Conservation (phyloP, 2,113 vertebrate genomes). For the Periophthalmodon schlosseri region DNA sequence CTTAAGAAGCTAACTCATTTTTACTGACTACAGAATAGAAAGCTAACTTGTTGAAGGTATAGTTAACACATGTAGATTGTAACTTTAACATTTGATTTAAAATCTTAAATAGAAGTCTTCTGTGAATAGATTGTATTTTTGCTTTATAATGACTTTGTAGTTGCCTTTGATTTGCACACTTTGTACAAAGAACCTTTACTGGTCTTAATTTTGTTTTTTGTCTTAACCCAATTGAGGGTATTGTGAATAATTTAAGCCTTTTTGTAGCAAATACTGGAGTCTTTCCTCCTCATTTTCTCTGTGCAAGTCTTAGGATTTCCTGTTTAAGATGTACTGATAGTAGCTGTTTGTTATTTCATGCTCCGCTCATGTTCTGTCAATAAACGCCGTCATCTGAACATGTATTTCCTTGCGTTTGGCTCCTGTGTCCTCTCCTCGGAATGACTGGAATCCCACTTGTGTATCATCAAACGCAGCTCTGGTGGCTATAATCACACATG, state of each 20-base stretch:
- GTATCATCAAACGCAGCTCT: constrained; percentile 29
- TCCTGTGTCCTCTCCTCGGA: constrained; percentile 18
- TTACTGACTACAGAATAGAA: constrained; percentile 31
- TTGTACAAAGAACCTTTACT: constrained; percentile 56
- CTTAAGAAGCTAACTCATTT: constrained; percentile 26
- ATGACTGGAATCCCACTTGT: constrained; percentile 41
- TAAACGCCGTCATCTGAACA: constrained; percentile 52
- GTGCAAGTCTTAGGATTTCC: constrained; percentile 30
- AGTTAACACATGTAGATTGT: constrained; percentile 27
- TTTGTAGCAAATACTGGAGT: constrained; percentile 59
- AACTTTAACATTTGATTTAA: constrained; percentile 28
- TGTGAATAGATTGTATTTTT: constrained; percentile 59
- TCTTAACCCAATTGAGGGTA: constrained; percentile 47
- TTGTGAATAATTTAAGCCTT: constrained; percentile 60
- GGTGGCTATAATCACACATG: constrained; percentile 44
- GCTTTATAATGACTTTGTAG: constrained; percentile 56
- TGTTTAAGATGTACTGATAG: constrained; percentile 23
- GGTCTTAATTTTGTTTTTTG: constrained; percentile 71
- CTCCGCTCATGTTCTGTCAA: constrained; percentile 40
- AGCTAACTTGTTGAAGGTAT: constrained; percentile 33
- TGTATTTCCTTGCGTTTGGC: background rate
- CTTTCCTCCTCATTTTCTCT: constrained; percentile 23
- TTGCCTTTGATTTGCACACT: constrained; percentile 74
- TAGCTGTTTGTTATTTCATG: constrained; percentile 47
- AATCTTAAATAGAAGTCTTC: constrained; percentile 39